These are phyloP conservation scores for Trichomalopsis sarcophagae DNA, from an alignment of 1,140 invertebrate species.

Conservation along the genomic window DNA sequence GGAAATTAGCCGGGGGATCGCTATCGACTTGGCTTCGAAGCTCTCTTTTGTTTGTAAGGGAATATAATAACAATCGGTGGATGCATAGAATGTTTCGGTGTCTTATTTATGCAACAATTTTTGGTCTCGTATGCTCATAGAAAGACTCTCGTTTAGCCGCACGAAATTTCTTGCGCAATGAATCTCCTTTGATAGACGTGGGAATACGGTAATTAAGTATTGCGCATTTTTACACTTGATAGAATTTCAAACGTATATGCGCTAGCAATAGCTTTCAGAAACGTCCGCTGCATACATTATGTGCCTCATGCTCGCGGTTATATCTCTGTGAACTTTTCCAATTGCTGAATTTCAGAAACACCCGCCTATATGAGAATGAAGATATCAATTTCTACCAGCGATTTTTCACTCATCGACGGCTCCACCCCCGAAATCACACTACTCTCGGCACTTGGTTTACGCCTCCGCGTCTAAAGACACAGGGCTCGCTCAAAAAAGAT, in stretches of 20 bases:
- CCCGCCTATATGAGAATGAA: no score
- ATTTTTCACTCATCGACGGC: no score
- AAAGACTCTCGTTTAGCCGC: not conserved
- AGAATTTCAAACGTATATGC: not conserved
- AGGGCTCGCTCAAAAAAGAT: no score
- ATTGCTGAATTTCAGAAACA: no score
- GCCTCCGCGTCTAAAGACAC: no score
- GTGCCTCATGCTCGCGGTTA: no score
- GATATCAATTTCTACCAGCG: no score
- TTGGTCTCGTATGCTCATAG: not conserved
- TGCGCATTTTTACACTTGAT: not conserved
- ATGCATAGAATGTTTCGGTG: no score
- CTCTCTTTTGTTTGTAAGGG: not conserved
- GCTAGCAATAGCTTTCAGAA: not conserved
- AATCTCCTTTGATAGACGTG: constrained; percentile 35
- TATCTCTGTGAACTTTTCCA: no score
- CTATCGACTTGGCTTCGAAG: not conserved
- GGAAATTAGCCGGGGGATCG: not conserved
- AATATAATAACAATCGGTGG: no score
- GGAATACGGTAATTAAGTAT: constrained; percentile 24
- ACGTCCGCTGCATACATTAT: no score
- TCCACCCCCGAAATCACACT: no score
- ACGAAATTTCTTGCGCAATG: constrained; percentile 3
- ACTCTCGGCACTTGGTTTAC: not conserved
- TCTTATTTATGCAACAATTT: constrained; percentile 20